Evolutionary conservation across 2,888 invertebrate species (phyloP).

Genomic region (Leptopterna dolabrata): DNA sequence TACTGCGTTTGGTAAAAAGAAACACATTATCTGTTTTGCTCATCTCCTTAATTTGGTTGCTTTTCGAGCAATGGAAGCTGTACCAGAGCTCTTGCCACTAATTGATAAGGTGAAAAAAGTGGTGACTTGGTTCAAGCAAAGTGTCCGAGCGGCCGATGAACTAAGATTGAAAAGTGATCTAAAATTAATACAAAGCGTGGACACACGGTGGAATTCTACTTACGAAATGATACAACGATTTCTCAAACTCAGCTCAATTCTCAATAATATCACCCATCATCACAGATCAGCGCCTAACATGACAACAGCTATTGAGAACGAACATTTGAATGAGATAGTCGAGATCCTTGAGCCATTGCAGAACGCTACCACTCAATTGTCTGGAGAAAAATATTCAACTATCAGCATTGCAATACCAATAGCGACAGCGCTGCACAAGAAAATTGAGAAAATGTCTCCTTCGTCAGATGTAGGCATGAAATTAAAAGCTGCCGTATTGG

Average conservation of each 20-base stretch:
- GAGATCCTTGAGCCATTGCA: neutral
- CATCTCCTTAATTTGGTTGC: slow-evolving; percentile 29
- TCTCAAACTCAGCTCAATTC: neutral
- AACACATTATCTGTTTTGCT: neutral
- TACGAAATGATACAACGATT: neutral
- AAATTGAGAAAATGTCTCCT: neutral
- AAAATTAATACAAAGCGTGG: slow-evolving; percentile 48
- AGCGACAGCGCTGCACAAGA: neutral
- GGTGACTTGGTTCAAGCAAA: neutral
- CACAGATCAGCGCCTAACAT: neutral
- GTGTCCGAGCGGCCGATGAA: neutral
- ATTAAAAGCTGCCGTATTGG: too few species aligned
- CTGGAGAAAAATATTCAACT: neutral
- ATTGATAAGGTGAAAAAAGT: neutral
- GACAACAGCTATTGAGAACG: neutral
- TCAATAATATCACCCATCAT: neutral
- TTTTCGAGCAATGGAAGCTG: neutral
- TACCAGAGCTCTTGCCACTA: neutral
- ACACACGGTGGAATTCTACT: slow-evolving; percentile 24
- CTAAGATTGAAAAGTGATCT: neutral
- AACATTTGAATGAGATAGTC: neutral
- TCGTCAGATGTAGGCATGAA: neutral
- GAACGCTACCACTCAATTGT: neutral
- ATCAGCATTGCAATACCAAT: neutral
- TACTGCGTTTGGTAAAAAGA: neutral